A percentile compares a stretch with the other conserved stretches of the same genome.
Evolutionary conservation across 2,797 vertebrate genomes (phyloP).

Genomic region (Phoeniculus purpureus): DNA sequence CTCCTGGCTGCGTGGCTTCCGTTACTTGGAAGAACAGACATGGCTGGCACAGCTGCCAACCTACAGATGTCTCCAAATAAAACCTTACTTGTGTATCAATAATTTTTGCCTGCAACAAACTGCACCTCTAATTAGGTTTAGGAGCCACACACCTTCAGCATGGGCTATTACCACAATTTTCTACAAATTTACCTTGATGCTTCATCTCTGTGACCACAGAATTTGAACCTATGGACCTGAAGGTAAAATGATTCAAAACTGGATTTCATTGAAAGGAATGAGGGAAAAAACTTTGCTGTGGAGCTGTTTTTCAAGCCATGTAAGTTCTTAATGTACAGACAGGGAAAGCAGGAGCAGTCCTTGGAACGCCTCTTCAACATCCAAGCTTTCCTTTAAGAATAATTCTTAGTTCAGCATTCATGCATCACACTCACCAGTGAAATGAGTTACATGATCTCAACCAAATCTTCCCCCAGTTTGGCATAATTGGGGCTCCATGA

Average conservation of each 20-base stretch:
- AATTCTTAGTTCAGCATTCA: neutral
- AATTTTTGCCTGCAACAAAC: constrained; percentile 39
- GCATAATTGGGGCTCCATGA: neutral
- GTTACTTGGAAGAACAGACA: constrained; percentile 52
- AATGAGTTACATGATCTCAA: constrained; percentile 27
- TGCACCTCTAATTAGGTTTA: constrained; percentile 43
- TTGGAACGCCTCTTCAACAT: neutral
- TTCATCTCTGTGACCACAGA: neutral
- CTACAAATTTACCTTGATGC: neutral
- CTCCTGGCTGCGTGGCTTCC: constrained; percentile 38
- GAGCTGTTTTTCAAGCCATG: neutral
- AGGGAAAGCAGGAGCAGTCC: neutral
- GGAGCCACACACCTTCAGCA: constrained; percentile 4
- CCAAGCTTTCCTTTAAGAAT: neutral
- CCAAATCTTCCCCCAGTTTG: neutral
- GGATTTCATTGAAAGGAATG: neutral
- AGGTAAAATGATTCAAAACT: neutral
- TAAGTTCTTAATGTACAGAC: neutral
- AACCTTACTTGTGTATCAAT: constrained; percentile 62
- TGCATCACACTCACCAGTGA: neutral
- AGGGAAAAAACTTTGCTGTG: neutral
- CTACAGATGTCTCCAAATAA: constrained; percentile 73
- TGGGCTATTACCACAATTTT: neutral
- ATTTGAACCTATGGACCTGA: neutral
- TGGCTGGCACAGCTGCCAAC: constrained; percentile 71